phyloP scores from a whole-genome alignment of 2,888 invertebrate genomes.

The Crematogaster levior region DNA sequence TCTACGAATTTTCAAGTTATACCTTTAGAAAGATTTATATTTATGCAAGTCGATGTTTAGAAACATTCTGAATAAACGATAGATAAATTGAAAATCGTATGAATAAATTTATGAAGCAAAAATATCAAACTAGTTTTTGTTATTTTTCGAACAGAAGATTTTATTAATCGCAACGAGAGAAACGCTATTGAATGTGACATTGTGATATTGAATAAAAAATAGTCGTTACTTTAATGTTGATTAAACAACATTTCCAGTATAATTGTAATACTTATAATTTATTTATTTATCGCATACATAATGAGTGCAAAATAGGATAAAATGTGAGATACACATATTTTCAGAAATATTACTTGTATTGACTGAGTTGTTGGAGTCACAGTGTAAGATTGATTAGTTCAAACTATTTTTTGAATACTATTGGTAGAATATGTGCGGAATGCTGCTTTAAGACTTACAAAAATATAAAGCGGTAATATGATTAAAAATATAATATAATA shows the following conservation, averaged over 20 bases:
- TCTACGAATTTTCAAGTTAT: not conserved
- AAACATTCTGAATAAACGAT: not conserved
- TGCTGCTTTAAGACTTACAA: not conserved
- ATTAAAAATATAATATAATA: not conserved
- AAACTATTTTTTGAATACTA: not conserved
- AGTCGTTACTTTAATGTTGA: not conserved
- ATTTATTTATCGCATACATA: no score
- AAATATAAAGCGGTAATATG: not conserved
- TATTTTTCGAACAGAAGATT: not conserved
- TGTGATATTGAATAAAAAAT: not conserved
- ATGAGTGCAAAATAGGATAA: no score
- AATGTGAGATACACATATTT: not conserved
- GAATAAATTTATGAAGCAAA: not conserved
- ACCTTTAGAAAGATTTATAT: not conserved
- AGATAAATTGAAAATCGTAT: not conserved
- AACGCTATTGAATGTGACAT: no score
- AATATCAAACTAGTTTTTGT: not conserved
- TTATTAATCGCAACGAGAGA: not conserved
- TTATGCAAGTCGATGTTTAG: not conserved
- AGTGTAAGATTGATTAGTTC: not conserved
- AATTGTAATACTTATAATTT: constrained; percentile 9
- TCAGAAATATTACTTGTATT: not conserved
- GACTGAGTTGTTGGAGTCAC: not conserved
- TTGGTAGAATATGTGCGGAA: not conserved
- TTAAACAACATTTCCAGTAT: constrained; percentile 1